phyloP scores from a whole-genome alignment of 2,888 invertebrate species.

The Drosophila infuscata region DNA sequence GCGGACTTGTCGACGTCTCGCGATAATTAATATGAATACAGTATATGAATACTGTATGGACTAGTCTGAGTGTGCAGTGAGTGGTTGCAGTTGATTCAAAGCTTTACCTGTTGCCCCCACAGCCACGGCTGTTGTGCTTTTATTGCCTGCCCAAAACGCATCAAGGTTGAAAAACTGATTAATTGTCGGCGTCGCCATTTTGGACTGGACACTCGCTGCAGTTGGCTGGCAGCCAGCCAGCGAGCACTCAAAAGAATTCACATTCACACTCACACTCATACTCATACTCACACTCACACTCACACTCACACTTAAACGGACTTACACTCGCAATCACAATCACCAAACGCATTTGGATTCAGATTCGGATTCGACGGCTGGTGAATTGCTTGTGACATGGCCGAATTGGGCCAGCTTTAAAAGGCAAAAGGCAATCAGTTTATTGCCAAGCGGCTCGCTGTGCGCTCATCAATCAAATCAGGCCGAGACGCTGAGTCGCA shows the following conservation, averaged over 20 bases:
- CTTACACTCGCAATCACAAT: background rate
- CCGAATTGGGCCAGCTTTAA: slow-evolving; percentile 57
- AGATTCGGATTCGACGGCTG: slow-evolving; percentile 8
- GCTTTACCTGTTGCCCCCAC: slow-evolving; percentile 7
- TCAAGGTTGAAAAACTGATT: slow-evolving; percentile 57
- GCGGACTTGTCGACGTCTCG: slow-evolving; percentile 21
- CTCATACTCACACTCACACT: background rate
- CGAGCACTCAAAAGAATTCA: slow-evolving; percentile 1
- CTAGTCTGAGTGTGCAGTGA: slow-evolving; percentile 25
- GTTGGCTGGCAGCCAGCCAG: slow-evolving; percentile 13
- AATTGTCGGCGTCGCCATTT: slow-evolving; percentile 56
- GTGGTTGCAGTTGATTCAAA: slow-evolving; percentile 26
- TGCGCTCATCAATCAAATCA: slow-evolving; percentile 52
- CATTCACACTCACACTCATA: slow-evolving; percentile 1
- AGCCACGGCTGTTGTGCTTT: slow-evolving; percentile 29
- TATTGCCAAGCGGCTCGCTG: slow-evolving; percentile 33
- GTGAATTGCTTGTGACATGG: slow-evolving; percentile 41
- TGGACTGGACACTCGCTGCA: slow-evolving; percentile 29
- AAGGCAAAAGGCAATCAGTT: slow-evolving; percentile 41
- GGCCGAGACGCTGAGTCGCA: slow-evolving; percentile 20
- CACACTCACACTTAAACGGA: background rate
- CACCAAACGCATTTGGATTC: slow-evolving; percentile 8
- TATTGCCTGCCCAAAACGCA: slow-evolving; percentile 45
- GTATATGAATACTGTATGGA: slow-evolving; percentile 3
- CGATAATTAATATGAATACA: slow-evolving; percentile 40